A percentile compares a stretch with the other conserved stretches of the same genome.
Evolutionary conservation across 2,113 vertebrate genomes (phyloP).

Genomic region (Corvus hawaiiensis): DNA sequence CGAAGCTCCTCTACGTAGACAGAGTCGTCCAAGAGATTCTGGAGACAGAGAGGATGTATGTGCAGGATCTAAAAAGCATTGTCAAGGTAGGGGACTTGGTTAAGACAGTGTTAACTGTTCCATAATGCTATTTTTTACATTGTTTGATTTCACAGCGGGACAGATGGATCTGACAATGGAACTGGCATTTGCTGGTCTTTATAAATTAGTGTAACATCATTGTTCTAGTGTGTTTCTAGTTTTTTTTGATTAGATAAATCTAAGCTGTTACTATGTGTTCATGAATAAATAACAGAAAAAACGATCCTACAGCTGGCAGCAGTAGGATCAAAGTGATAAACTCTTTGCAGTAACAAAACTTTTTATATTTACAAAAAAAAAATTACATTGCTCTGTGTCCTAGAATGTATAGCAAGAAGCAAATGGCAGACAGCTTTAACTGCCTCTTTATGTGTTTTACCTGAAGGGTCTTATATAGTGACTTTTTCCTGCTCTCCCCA

Average conservation of each 20-base stretch:
- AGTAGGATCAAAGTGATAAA: background rate
- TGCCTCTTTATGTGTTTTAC: background rate
- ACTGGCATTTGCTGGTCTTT: background rate
- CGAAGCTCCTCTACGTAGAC: constrained; percentile 91
- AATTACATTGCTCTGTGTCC: background rate
- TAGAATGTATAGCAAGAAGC: background rate
- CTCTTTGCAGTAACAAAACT: background rate
- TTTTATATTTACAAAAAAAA: background rate
- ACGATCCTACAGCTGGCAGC: background rate
- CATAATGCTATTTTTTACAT: background rate
- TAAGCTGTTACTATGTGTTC: background rate
- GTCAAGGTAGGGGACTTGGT: constrained; percentile 82
- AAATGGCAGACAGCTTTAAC: background rate
- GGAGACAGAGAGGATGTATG: constrained; percentile 94
- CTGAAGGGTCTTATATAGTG: background rate
- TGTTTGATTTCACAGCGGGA: background rate
- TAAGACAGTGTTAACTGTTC: background rate
- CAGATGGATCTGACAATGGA: background rate
- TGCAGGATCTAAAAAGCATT: constrained; percentile 93
- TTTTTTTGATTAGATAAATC: background rate
- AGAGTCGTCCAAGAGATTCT: constrained; percentile 96
- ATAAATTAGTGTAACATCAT: background rate
- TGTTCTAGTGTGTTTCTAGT: background rate
- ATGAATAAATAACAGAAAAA: background rate
- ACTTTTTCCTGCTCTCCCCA: rapidly evolving